Percentiles rank a stretch among this genome's conserved stretches.
phyloP scores from a whole-genome alignment of 2,888 invertebrate genomes.

The Subacronicta megacephala region DNA sequence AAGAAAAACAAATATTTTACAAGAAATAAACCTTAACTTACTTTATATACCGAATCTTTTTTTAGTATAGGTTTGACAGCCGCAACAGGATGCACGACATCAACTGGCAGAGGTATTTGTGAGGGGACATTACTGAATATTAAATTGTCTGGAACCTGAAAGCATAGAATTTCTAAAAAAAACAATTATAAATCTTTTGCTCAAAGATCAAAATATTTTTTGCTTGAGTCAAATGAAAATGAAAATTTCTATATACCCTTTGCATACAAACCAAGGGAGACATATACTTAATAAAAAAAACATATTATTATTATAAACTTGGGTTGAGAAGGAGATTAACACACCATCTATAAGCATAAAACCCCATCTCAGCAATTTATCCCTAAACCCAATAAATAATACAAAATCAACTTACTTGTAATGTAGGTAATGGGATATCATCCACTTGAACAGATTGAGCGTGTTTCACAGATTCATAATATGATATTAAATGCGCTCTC shows the following conservation, averaged over 20 bases:
- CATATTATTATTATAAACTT: too few species aligned
- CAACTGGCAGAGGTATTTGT: slow-evolving; percentile 89
- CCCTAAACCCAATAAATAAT: neutral
- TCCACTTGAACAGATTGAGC: slow-evolving; percentile 98
- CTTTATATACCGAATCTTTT: slow-evolving; percentile 91
- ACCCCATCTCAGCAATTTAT: too few species aligned
- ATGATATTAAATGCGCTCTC: slow-evolving; percentile 95
- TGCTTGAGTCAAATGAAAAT: too few species aligned
- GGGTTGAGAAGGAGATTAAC: too few species aligned
- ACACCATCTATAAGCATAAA: too few species aligned
- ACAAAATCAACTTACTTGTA: slow-evolving; percentile 74
- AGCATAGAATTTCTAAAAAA: slow-evolving; percentile 24
- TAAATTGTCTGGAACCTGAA: slow-evolving; percentile 86
- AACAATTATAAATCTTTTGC: neutral
- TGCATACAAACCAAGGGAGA: too few species aligned
- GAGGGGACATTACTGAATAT: slow-evolving; percentile 86
- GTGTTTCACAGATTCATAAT: slow-evolving; percentile 98
- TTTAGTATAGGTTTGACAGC: slow-evolving; percentile 93
- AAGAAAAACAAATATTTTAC: too few species aligned
- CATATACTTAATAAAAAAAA: too few species aligned
- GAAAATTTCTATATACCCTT: too few species aligned
- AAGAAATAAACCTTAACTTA: slow-evolving; percentile 54
- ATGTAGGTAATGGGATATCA: slow-evolving; percentile 97
- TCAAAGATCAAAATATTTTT: too few species aligned
- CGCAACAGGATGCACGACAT: slow-evolving; percentile 72